A percentile compares a stretch with the other conserved stretches of the same genome.
These are phyloP conservation scores for Hermetia illucens DNA, from an alignment of 1,140 invertebrate species.

Conservation along the genomic window DNA sequence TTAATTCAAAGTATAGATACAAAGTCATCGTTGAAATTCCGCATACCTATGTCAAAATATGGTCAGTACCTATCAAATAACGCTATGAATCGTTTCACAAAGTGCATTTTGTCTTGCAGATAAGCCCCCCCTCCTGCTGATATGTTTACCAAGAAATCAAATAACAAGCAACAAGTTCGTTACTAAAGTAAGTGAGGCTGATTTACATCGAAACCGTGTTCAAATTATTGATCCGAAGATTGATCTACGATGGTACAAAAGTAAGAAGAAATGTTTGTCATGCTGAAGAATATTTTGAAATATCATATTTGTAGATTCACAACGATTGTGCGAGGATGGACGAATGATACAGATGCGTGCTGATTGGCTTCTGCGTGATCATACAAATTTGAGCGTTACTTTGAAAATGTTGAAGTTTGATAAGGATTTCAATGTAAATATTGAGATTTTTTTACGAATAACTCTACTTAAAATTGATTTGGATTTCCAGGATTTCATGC, in stretches of 20 bases:
- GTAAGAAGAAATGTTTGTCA: constrained; percentile 21
- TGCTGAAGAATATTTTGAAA: neutral
- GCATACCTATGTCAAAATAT: constrained; percentile 72
- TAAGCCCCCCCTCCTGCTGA: constrained; percentile 48
- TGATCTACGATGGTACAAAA: constrained; percentile 48
- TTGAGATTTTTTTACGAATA: neutral
- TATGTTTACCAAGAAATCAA: constrained; percentile 40
- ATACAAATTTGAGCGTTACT: constrained; percentile 56
- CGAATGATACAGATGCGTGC: constrained; percentile 47
- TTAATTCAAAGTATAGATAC: constrained; percentile 19
- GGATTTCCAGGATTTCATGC: constrained; percentile 54
- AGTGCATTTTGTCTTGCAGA: constrained; percentile 35
- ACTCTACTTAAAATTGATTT: constrained; percentile 11
- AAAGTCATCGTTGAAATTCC: constrained; percentile 12
- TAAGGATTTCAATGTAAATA: constrained; percentile 37
- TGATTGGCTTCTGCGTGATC: constrained; percentile 48
- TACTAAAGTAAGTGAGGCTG: constrained; percentile 18
- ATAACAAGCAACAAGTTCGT: constrained; percentile 28
- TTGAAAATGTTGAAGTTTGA: constrained; percentile 60
- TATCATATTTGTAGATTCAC: constrained; percentile 33
- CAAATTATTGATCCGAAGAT: constrained; percentile 33
- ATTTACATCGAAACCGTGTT: constrained; percentile 17
- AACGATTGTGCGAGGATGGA: constrained; percentile 41
- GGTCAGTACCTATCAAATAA: constrained; percentile 36
- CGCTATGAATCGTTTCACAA: neutral